Percentiles rank a stretch among this genome's conserved stretches.
These are phyloP conservation scores for Pseudococcus jackbeardsleyi DNA, from an alignment of 2,888 invertebrate genomes.

Conservation along the genomic window DNA sequence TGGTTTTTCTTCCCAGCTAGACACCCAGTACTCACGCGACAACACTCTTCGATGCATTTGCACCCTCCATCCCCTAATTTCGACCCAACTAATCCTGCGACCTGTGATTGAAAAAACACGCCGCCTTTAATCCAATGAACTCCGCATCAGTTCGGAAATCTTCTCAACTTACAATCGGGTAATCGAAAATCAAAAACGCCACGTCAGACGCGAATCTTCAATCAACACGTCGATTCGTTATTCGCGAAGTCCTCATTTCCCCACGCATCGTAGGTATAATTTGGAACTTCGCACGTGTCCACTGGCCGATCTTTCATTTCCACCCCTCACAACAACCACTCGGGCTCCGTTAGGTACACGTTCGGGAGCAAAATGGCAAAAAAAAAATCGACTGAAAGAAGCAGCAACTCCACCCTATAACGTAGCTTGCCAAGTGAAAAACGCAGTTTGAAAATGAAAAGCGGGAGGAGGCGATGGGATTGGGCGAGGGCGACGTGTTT, in stretches of 20 bases:
- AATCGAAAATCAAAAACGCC: too few species aligned
- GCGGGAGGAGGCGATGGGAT: neutral
- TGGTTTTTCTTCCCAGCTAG: too few species aligned
- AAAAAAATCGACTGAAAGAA: neutral
- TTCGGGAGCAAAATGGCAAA: neutral
- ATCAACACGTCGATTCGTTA: neutral
- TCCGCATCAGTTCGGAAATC: too few species aligned
- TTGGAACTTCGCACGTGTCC: neutral
- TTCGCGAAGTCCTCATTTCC: neutral
- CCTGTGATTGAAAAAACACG: too few species aligned
- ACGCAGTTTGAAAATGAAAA: constrained; percentile 64
- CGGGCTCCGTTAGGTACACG: neutral
- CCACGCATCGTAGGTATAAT: neutral
- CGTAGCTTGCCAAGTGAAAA: constrained; percentile 59
- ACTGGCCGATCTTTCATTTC: neutral
- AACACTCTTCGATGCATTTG: too few species aligned
- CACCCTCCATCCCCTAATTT: too few species aligned
- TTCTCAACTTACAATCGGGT: too few species aligned
- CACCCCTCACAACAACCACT: neutral
- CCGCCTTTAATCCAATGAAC: too few species aligned
- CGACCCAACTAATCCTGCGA: too few species aligned
- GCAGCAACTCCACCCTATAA: constrained; percentile 62
- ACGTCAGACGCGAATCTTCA: neutral
- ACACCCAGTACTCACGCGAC: too few species aligned
- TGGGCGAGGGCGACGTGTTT: constrained; percentile 35